A percentile compares a stretch with the other conserved stretches of the same genome.
Conservation (phyloP, 2,888 invertebrate species). For the Metalampra italica region DNA sequence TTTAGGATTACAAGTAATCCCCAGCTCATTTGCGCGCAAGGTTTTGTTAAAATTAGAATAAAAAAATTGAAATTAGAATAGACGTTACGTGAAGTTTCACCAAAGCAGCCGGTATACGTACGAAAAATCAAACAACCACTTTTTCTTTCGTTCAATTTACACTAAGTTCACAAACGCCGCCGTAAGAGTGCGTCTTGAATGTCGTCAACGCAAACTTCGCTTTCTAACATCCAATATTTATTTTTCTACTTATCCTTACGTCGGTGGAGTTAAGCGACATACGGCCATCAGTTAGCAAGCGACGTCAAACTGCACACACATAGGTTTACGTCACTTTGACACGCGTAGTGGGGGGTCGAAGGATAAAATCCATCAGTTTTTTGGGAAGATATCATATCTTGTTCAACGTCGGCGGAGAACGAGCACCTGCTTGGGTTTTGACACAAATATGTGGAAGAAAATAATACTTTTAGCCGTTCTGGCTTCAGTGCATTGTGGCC, state of each 20-base stretch:
- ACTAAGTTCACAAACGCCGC: slow-evolving; percentile 51
- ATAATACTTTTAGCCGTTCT: slow-evolving; percentile 54
- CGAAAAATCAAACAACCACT: slow-evolving; percentile 74
- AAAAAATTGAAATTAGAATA: background rate
- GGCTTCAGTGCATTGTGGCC: slow-evolving; percentile 57
- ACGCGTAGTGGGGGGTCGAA: slow-evolving; percentile 59
- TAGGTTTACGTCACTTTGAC: slow-evolving; percentile 58
- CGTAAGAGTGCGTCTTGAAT: slow-evolving; percentile 50
- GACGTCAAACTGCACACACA: slow-evolving; percentile 56
- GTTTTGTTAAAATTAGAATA: background rate
- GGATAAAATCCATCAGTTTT: slow-evolving; percentile 73
- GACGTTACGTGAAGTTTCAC: slow-evolving; percentile 30
- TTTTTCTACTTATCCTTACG: slow-evolving; percentile 74
- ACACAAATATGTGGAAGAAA: slow-evolving; percentile 56
- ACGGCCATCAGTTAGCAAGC: slow-evolving; percentile 56
- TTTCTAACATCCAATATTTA: slow-evolving; percentile 76
- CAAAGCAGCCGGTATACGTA: slow-evolving; percentile 35
- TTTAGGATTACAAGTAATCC: too few relatives aligned
- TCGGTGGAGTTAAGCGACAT: slow-evolving; percentile 34
- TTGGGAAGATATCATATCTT: slow-evolving; percentile 70
- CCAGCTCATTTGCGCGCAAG: too few relatives aligned
- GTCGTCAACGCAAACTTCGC: slow-evolving; percentile 67
- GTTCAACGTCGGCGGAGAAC: slow-evolving; percentile 56
- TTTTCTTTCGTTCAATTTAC: slow-evolving; percentile 76
- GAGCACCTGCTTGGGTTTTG: slow-evolving; percentile 19